Percentiles rank a stretch among this genome's conserved stretches.
Evolutionary conservation across 2,888 invertebrate species (phyloP).

Genomic region (Drosophila sordidula): DNA sequence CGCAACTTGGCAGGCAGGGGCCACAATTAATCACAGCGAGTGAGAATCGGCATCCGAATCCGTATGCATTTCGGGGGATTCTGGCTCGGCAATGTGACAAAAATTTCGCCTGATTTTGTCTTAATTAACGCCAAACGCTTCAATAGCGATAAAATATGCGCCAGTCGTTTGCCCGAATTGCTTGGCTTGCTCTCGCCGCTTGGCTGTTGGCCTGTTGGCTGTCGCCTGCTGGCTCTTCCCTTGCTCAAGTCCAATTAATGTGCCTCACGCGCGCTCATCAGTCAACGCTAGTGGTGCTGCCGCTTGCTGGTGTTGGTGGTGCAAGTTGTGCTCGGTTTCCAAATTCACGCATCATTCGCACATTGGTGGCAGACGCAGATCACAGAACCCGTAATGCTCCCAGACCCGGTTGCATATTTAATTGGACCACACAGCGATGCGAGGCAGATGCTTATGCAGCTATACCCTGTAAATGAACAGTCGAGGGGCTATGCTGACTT

Average conservation of each 20-base stretch:
- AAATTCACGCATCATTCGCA: constrained; percentile 84
- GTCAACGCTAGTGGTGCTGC: constrained; percentile 57
- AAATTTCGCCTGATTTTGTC: constrained; percentile 84
- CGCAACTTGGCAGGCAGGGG: constrained; percentile 59
- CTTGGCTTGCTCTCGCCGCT: constrained; percentile 18
- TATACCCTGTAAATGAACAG: constrained; percentile 30
- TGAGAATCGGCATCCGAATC: constrained; percentile 32
- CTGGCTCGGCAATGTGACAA: constrained; percentile 79
- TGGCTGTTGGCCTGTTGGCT: background rate
- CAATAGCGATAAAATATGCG: constrained; percentile 84
- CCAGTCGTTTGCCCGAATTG: constrained; percentile 49
- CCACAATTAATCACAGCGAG: constrained; percentile 76
- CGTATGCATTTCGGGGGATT: constrained; percentile 23
- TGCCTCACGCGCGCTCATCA: constrained; percentile 77
- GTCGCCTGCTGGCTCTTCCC: background rate
- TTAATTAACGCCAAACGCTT: constrained; percentile 85
- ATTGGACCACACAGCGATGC: constrained; percentile 82
- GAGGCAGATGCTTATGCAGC: constrained; percentile 40
- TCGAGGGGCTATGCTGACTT: no score
- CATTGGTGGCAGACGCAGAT: constrained; percentile 66
- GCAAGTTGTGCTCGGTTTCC: constrained; percentile 65
- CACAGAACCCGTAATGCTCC: constrained; percentile 37
- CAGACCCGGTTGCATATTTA: constrained; percentile 73
- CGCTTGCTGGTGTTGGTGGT: constrained; percentile 42
- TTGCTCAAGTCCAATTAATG: constrained; percentile 82